phyloP scores from a whole-genome alignment of 2,888 invertebrate species.

The Ecliptopera silaceata region DNA sequence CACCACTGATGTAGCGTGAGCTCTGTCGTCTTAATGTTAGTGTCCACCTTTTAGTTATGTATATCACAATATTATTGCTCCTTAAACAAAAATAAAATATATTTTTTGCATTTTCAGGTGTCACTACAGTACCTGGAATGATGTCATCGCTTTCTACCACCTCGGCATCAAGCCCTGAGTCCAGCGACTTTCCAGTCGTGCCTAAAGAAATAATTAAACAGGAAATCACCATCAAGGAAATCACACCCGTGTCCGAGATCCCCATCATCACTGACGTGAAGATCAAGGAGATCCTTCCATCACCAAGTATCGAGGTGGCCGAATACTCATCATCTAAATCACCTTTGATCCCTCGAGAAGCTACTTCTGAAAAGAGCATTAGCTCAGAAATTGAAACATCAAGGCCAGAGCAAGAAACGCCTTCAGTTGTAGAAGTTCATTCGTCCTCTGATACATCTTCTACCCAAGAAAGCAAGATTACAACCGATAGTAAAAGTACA shows the following conservation, averaged over 20 bases:
- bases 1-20: too few relatives aligned
- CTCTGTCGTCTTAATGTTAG: too few relatives aligned
- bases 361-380: slow-evolving; percentile 60
- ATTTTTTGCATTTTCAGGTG: slow-evolving; percentile 51
- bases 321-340: slow-evolving; percentile 74
- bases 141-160: slow-evolving; percentile 51
- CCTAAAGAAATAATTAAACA: slow-evolving; percentile 57
- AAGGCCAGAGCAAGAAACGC: slow-evolving; percentile 56
- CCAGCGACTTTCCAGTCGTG: slow-evolving; percentile 42
- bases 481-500: slow-evolving; percentile 45
- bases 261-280: slow-evolving; percentile 73
- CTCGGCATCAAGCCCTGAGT: slow-evolving; percentile 24
- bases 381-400: slow-evolving; percentile 41
- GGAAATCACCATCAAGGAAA: slow-evolving; percentile 83
- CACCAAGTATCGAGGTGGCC: slow-evolving; percentile 63
- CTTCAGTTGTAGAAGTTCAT: slow-evolving; percentile 54
- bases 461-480: slow-evolving; percentile 45
- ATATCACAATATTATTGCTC: too few relatives aligned
- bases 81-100: not conserved
- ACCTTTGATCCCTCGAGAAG: slow-evolving; percentile 71
- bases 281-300: slow-evolving; percentile 73
- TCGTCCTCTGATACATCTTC: slow-evolving; percentile 42
- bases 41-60: too few relatives aligned
- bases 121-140: slow-evolving; percentile 61
- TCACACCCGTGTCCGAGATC: slow-evolving; percentile 81